Base-by-base conservation (phyloP, 1,140 invertebrate genomes). In the Pogonomyrmex californicus region DNA sequence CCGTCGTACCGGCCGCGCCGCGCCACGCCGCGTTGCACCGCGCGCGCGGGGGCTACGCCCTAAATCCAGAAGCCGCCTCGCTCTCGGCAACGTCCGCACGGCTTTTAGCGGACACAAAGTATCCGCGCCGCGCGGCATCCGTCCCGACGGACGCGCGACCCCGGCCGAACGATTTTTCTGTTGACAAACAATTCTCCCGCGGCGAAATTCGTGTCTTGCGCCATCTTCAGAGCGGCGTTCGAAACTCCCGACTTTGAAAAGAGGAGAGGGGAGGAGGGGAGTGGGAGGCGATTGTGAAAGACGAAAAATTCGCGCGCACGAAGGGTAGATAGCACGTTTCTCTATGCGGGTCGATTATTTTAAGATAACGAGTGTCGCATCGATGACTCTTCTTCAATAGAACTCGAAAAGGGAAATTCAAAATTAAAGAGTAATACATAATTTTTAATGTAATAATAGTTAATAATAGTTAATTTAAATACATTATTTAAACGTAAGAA, bases 121-220 rank as follows among this genome's bases (percentile, higher is more conserved):
- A 23, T 23, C 23, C 23, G 54, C 44, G 63, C 38, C 65, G 75
- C 30, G 33, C 23, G 23, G 23, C 30, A 30, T n/a, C 30, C n/a
- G 36, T 54, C 9, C 17, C 38, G 23, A 47, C 30, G 62, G 6
- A 49, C 77, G 14, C n/a, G 41, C 44, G 47, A 65, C 30, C 30
- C 66, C 49, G 17, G 6, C 54, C 38, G 66, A 62, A 51, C 78
- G 83, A 85, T 85, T 87, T 89, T 85, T 85, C 65, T 90, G 90
- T 91, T 91, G 90, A 91, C 86, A 91, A 91, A 91, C 88, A 88
- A 77, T 86, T 78, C 38, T 44, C 60, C 23, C 17, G 30, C 58
- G 44, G 60, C 41, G 68, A 77, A 54, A 58, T 70, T 78, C 87
- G 76, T 68, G 75, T 12, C 47, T 62, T 9, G 85, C 91, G 91